A percentile compares a stretch with the other conserved stretches of the same genome.
These are phyloP conservation scores for Apoda limacodes DNA, from an alignment of 2,888 invertebrate genomes.

Conservation along the genomic window DNA sequence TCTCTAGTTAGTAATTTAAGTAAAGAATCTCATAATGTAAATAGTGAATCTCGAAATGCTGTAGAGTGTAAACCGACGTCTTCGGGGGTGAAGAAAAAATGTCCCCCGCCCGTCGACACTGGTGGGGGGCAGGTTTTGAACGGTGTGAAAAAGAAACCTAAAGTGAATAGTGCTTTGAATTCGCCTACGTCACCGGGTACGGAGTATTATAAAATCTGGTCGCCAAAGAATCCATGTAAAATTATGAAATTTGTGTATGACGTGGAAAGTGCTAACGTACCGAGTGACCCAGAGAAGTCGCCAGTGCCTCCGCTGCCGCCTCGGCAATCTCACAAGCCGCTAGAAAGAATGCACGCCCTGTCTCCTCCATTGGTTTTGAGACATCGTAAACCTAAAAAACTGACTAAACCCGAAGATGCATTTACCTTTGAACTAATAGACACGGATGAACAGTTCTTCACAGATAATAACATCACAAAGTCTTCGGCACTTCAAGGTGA, in stretches of 20 bases:
- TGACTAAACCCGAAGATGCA: conserved; percentile 77
- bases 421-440: conserved; percentile 89
- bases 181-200: conserved; percentile 70
- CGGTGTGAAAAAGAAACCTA: conserved; percentile 76
- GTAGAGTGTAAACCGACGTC: conserved; percentile 47
- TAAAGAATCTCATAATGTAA: conserved; percentile 56
- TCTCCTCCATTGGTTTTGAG: conserved; percentile 78
- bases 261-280: conserved; percentile 56
- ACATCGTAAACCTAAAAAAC: conserved; percentile 75
- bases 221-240: conserved; percentile 71
- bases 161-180: conserved; percentile 60
- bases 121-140: conserved; percentile 53
- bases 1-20: conserved; percentile 54
- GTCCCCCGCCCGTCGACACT: conserved; percentile 67
- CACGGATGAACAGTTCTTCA: conserved; percentile 77
- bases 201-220: conserved; percentile 79
- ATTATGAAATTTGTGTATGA: conserved; percentile 68
- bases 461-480: conserved; percentile 60
- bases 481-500: conserved; percentile 48
- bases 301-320: conserved; percentile 80
- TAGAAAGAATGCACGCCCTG: conserved; percentile 79
- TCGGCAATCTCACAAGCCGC: conserved; percentile 77
- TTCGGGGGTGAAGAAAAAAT: conserved; percentile 67
- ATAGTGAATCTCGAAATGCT: conserved; percentile 56
- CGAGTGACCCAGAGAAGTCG: conserved; percentile 71